Percentiles rank a stretch among this genome's conserved stretches.
Evolutionary conservation across 64 coral and sea anemone species (phyloP).

Genomic region (Dendrophyllia cribrosa): DNA sequence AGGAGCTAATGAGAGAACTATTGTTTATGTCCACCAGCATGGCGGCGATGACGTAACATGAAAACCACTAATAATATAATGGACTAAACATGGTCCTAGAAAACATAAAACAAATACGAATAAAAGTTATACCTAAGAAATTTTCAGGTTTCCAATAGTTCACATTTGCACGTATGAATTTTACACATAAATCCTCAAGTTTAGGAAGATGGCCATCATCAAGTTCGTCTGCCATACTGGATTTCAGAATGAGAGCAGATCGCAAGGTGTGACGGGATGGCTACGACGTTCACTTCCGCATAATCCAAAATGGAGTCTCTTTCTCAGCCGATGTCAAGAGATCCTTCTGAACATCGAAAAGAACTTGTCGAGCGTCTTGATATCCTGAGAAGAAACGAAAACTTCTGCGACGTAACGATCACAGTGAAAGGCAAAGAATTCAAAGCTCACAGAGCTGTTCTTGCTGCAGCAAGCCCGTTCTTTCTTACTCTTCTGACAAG

Average conservation of each 20-base stretch:
- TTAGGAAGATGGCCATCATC: not conserved
- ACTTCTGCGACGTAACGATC: constrained; percentile 72
- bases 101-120: not conserved
- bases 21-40: too few relatives aligned
- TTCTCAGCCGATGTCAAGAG: not conserved
- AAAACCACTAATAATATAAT: too few relatives aligned
- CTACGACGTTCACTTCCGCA: not conserved
- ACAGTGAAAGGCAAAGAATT: constrained; percentile 54
- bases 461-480: constrained; percentile 56
- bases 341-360: not conserved
- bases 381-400: constrained; percentile 40
- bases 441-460: constrained; percentile 53
- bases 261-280: not conserved
- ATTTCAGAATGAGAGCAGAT: not conserved
- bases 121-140: not conserved
- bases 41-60: too few relatives aligned
- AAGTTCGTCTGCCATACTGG: not conserved
- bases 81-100: too few relatives aligned
- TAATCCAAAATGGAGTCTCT: not conserved
- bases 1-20: too few relatives aligned
- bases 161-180: not conserved
- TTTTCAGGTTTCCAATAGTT: constrained; percentile 16
- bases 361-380: not conserved
- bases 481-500: constrained; percentile 70
- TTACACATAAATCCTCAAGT: constrained; percentile 20